Evolutionary conservation across 2,113 vertebrate species (phyloP), one percentile per base, ranked within the genome.

Genomic region (Pollimyrus isidori): DNA sequence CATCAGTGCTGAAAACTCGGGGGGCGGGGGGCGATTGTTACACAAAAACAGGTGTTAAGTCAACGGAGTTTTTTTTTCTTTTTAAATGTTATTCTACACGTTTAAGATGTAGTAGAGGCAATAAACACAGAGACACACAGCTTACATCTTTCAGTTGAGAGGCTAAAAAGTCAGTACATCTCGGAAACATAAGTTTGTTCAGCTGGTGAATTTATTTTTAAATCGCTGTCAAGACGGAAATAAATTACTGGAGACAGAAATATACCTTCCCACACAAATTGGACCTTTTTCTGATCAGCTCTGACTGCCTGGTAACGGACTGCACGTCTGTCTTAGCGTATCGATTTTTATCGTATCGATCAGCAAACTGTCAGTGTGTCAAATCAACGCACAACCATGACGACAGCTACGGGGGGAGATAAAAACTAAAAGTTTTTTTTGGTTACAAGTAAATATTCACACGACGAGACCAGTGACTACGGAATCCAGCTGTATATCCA

Each of bases 391-490:
- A 45, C 53, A 80, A 89, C 88, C 90, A 19, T 88, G 42, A 73
- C 30, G 39, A 93, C 91, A 91, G 91, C 39, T 90, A 92, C 69
- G 56, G 6, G 56, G 23, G 56, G 56, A 6, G n/a, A 48, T 26
- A 85, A 80, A 53, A 56, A 39, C 30, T 2, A 35, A 30, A 76
- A 76, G n/a, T n/a, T 15, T 39, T 80, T 53, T 90, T 96, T 95
- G 94, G 95, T 96, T 93, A 92, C 6, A 93, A 93, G 91, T 90
- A 93, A 91, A 92, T 93, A 91, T 92, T 91, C 76, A 90, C 87
- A 89, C 91, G 73, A 91, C 88, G 83, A 89, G 89, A 92, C 49
- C 11, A 50, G 35, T 89, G 91, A 56, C n/a, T 42, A 92, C 89
- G 89, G 85, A 69, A 65, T 85, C 35, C 62, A 89, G 88, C 87